phyloP scores from a whole-genome alignment of 2,797 vertebrate genomes.

The Macropodus opercularis region DNA sequence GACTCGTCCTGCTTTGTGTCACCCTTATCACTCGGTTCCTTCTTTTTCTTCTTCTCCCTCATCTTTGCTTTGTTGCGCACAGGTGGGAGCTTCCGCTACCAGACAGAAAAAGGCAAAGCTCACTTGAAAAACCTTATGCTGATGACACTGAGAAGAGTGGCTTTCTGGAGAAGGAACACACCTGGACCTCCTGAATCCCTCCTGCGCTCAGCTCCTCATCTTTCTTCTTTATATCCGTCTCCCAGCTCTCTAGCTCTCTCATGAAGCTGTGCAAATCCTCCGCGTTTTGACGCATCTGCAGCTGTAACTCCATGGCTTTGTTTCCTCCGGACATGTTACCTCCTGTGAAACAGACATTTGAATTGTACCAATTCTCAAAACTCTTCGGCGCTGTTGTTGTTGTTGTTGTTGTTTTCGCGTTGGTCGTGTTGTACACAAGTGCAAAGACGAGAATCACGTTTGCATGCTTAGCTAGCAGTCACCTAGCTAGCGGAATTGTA shows the following conservation, averaged over 20 bases:
- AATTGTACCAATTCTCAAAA: conserved; percentile 19
- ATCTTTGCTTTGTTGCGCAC: conserved; percentile 88
- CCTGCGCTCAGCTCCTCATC: conserved; percentile 86
- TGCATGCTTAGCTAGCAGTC: conserved; percentile 36
- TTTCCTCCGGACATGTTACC: conserved; percentile 83
- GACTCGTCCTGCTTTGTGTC: conserved; percentile 74
- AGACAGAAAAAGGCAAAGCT: conserved; percentile 26
- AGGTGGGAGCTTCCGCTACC: conserved; percentile 86
- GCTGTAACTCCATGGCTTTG: conserved; percentile 90
- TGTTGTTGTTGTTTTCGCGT: background rate
- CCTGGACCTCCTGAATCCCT: conserved; percentile 53
- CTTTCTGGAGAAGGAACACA: conserved; percentile 22
- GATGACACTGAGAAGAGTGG: background rate
- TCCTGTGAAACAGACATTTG: conserved; percentile 53
- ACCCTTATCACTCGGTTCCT: conserved; percentile 72
- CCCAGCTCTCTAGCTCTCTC: conserved; percentile 92
- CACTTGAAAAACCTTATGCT: background rate
- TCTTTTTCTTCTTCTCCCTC: conserved; percentile 79
- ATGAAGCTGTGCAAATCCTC: conserved; percentile 94
- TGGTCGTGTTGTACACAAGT: background rate
- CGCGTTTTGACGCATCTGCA: conserved; percentile 93
- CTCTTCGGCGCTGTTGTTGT: background rate
- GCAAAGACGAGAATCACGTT: conserved; percentile 29
- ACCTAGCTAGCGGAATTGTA: conserved; percentile 7
- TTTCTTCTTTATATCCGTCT: conserved; percentile 90